Evolutionary conservation across 2,888 invertebrate species (phyloP).

Genomic region (Diadegma fenestrale): DNA sequence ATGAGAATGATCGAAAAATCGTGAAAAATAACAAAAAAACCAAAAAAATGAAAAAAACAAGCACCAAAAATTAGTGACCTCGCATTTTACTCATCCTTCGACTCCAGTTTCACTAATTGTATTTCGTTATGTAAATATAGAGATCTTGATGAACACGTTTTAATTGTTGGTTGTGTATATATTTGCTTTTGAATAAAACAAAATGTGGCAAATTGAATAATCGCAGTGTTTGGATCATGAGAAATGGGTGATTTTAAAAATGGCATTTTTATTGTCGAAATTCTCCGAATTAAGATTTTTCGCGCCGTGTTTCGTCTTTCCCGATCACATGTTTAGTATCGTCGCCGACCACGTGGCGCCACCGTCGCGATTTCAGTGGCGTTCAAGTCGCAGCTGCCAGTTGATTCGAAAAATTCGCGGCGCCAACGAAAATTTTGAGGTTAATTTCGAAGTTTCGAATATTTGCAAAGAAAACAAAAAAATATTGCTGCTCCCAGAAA

Average conservation of each 20-base stretch:
- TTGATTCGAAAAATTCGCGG: constrained; percentile 9
- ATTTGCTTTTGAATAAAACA: constrained; percentile 42
- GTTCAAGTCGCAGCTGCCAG: not conserved
- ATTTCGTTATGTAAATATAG: constrained; percentile 10
- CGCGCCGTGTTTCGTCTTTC: not conserved
- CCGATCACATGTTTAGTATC: not conserved
- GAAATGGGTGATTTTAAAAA: not conserved
- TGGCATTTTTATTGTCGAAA: too few species aligned
- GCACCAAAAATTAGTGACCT: constrained; percentile 11
- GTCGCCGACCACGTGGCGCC: not conserved
- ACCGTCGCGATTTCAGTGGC: not conserved
- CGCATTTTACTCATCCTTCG: not conserved
- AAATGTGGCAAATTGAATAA: not conserved
- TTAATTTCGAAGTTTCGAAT: not conserved
- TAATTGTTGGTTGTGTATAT: constrained; percentile 48
- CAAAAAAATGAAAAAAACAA: not conserved
- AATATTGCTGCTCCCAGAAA: not conserved
- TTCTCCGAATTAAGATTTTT: not conserved
- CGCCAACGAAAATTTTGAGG: not conserved
- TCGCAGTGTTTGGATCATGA: not conserved
- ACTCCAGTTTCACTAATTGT: constrained; percentile 10
- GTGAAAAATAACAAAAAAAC: not conserved
- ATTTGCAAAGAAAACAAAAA: not conserved
- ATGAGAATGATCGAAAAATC: not conserved
- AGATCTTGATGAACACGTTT: not conserved